phyloP scores from a whole-genome alignment of 2,888 invertebrate genomes.

The Pterostichus madidus region DNA sequence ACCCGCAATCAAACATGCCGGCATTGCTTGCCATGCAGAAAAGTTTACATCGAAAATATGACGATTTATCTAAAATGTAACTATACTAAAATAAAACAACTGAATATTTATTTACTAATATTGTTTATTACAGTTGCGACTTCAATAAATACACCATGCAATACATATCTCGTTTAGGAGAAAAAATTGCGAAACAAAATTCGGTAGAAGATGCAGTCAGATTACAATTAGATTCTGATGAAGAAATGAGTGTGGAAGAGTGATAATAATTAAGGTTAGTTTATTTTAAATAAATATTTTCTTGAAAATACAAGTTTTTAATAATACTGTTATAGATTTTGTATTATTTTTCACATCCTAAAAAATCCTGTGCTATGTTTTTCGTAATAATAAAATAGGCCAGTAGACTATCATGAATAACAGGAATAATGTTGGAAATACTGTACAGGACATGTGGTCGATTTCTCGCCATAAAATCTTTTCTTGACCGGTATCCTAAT shows the following conservation, averaged over 20 bases:
- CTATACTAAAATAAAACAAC: constrained; percentile 73
- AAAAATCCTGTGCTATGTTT: constrained; percentile 60
- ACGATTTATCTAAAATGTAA: constrained; percentile 91
- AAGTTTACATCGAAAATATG: constrained; percentile 87
- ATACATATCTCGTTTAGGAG: constrained; percentile 79
- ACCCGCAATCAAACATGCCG: constrained; percentile 81
- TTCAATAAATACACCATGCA: constrained; percentile 92
- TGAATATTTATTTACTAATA: constrained; percentile 58
- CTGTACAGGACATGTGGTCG: constrained; percentile 86
- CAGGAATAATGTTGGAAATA: constrained; percentile 89
- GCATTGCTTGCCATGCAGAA: constrained; percentile 88
- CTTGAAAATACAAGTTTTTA: constrained; percentile 39
- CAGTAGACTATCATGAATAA: constrained; percentile 88
- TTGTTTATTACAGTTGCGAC: constrained; percentile 85
- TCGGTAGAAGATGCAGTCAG: constrained; percentile 72
- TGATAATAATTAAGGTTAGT: constrained; percentile 70
- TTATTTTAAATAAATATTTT: constrained; percentile 24
- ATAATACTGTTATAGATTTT: constrained; percentile 40
- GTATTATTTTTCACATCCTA: constrained; percentile 43
- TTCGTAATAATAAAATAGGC: constrained; percentile 84
- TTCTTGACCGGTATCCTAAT: constrained; percentile 83
- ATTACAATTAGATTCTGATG: constrained; percentile 72
- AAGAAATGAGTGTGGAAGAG: constrained; percentile 72
- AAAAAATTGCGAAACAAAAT: constrained; percentile 78
- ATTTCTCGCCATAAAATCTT: constrained; percentile 89